Evolutionary conservation across 1,140 invertebrate species (phyloP), one percentile per base, ranked within the genome.

Genomic region (Orchestia grillus): DNA sequence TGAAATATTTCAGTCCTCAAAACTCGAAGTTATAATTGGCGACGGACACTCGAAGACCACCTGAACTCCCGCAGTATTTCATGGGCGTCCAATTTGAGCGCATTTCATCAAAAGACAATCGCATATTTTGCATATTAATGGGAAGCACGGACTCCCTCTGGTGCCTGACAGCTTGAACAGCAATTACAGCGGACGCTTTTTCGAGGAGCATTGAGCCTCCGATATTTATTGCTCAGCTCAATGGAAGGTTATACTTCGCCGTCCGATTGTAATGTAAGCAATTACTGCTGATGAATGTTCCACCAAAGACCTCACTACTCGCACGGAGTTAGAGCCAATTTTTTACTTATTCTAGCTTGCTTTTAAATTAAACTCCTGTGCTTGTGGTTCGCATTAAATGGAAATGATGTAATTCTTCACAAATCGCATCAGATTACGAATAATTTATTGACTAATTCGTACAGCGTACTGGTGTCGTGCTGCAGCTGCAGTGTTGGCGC

Each of bases 391-490:
- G 44, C 43, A 94, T 94, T 40, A 44, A 47, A 94, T 94, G 92
- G 92, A 94, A 94, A 94, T 94, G 92, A 94, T 94, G 92, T 94
- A 94, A 94, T 94, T 94, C 92, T 94, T 94, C 92, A 94, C 92
- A 44, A 94, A 44, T 94, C 92, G 92, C 44, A 94, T 94, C 92
- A 94, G 92, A 94, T 94, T 94, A 94, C 92, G 92, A n/a, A 44
- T 47, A 45, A 94, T 94, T 94, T 94, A 94, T 94, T n/a, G 92
- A 44, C 44, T 94, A 45, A 94, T 94, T 94, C 44, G 4, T 94
- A 44, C n/a, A 44, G 88, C 16, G 88, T 41, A 44, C 44, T 41
- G 88, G 3, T 91, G 88, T 44, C 62, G 62, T 91, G 41, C 88
- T 19, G 88, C 88, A 77, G 88, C 88, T 91, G 88, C 88, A 91